Base-by-base conservation (phyloP, 2,113 vertebrate species). In the Channa argus region DNA sequence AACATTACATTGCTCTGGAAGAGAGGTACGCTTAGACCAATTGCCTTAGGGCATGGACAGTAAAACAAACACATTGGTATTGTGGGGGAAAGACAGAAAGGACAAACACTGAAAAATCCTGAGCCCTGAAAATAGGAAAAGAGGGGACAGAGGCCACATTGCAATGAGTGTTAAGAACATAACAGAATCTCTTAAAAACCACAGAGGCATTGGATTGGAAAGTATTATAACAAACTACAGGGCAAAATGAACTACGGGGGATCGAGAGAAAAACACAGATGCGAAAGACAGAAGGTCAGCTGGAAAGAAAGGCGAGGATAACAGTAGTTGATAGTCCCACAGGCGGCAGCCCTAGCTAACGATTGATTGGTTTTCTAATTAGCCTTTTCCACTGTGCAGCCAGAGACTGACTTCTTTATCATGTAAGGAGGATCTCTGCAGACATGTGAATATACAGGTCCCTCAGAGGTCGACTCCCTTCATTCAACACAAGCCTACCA, bases 301-400 rank as follows among this genome's bases (percentile, higher is more conserved):
- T 47, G 34, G 75, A 77, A 78, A 65, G 47, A 67, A 71, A 86
- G 63, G 66, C 82, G 74, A 84, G 59, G 63, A 49, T 77, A 91
- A 84, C 80, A 76, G 78, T 74, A 63, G 58, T 24, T 77, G 85
- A 90, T 89, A 90, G 84, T 81, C 80, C 82, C 74, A 89, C 61
- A 72, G 80, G 83, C 88, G 75, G 87, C 36, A 12, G 59, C 81
- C 75, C 53, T 70, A 54, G 71, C 80, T 81, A 77, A 86, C 66
- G 79, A 92, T 83, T 88, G 89, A 94, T 92, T 82, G 79, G 84
- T 89, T 84, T 83, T 86, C 78, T 92, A 91, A 94, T 94, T 92
- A 91, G 73, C 70, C 80, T 84, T 85, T 87, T 87, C 67, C 74
- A 85, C 69, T 61, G 73, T 79, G 83, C 70, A 82, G 71, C 64